Base-by-base conservation (phyloP, 2,888 invertebrate genomes). In the Auanema sp. region DNA sequence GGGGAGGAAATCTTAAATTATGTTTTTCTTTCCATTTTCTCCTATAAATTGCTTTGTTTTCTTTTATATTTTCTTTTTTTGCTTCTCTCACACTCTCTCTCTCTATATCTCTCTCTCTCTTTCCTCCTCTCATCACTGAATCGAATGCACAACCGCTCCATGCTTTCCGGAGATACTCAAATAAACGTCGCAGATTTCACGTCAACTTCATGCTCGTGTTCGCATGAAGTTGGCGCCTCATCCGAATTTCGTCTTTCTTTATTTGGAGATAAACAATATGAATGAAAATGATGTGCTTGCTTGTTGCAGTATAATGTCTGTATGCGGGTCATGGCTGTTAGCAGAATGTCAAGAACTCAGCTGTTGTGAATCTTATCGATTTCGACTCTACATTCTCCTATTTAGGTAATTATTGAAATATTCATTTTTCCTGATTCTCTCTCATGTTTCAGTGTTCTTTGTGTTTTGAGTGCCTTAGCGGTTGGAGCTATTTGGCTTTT, bases 311-410 rank as follows among this genome's bases (percentile, higher is more conserved):
- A 33, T 5, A 18, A 72, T 72, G 72, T 66, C 69, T 53, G 64
- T 72, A 66, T 72, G 72, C 54, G 72, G 72, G 25, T 66, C 64
- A 25, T 62, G 62, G 62, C 57, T 57, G 58, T 63, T 68, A 52
- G 64, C 69, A 16, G 72, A 72, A 58, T 72, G 72, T 58, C 66
- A 64, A 16, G 68, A 72, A 59, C 49, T 63, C 52, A 69, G 66
- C 56, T 72, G 72, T 51, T 72, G 72, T 58, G 72, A 72, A 49
- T 72, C 72, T 1, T 72, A 72, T 60, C 62, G 66, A 40, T 72
- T 72, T 57, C 65, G 72, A 49, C 60, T 72, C 10, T 72, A 72
- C 62, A 63, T 72, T 4, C 62, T 72, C 16, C 65, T 66, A 40
- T 72, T 72, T 63, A 72, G 69, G 72, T 72, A 40, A 58, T 65